A percentile compares a stretch with the other conserved stretches of the same genome.
Conservation (phyloP, 2,888 invertebrate genomes). For the Conistra vaccinii region DNA sequence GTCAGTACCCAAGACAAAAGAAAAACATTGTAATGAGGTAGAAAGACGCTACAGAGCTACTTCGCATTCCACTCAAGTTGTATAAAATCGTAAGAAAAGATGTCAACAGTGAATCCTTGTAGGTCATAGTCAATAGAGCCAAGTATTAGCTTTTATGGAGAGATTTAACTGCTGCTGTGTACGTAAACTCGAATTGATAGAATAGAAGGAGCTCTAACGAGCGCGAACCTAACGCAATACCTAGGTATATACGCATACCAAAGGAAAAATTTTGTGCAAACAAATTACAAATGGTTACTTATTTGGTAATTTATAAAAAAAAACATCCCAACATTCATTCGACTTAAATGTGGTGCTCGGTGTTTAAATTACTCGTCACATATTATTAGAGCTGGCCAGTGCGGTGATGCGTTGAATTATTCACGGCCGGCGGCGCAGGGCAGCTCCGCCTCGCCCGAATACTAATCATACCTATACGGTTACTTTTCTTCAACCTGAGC, state of each 20-base stretch:
- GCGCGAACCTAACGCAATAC: not conserved
- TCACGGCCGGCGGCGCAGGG: slow-evolving; percentile 72
- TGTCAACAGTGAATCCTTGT: slow-evolving; percentile 1
- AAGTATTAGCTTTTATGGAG: not conserved
- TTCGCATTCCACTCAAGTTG: slow-evolving; percentile 20
- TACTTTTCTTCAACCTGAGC: slow-evolving; percentile 65
- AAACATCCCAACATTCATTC: slow-evolving; percentile 32
- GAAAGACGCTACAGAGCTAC: slow-evolving; percentile 4
- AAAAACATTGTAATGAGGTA: slow-evolving; percentile 14
- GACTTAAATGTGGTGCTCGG: slow-evolving; percentile 62
- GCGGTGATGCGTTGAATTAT: slow-evolving; percentile 79
- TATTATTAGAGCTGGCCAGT: slow-evolving; percentile 74
- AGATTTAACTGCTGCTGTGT: not conserved
- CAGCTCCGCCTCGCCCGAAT: slow-evolving; percentile 74
- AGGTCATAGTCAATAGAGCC: not conserved
- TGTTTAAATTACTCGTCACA: slow-evolving; percentile 77
- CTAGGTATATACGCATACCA: not conserved
- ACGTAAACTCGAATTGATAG: not conserved
- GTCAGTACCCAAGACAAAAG: not conserved
- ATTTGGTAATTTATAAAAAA: slow-evolving; percentile 5
- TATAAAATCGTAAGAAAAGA: slow-evolving; percentile 8
- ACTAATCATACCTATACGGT: slow-evolving; percentile 74
- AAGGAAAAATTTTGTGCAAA: not conserved
- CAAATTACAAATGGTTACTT: slow-evolving; percentile 16
- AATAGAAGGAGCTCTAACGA: not conserved